Conservation (phyloP, 1,140 invertebrate species). For the Drosophila baimaii region DNA sequence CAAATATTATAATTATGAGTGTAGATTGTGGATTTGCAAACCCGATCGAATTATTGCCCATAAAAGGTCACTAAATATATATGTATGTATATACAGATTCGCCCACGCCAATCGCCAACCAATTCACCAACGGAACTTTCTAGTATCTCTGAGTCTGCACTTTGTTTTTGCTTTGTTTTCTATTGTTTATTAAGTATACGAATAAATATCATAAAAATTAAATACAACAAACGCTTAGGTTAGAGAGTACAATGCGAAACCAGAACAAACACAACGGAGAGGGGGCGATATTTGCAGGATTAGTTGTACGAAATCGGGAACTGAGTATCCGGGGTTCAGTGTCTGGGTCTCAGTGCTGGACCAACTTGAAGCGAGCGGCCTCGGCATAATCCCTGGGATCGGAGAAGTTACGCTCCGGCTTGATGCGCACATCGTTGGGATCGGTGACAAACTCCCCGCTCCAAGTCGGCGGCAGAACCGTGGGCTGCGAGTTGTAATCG, state of each 20-base stretch:
- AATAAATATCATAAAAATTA: slow-evolving; percentile 70
- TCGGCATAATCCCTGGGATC: slow-evolving; percentile 80
- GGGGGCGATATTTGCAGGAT: slow-evolving; percentile 51
- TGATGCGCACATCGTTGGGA: slow-evolving; percentile 81
- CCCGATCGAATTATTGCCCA: slow-evolving; percentile 43
- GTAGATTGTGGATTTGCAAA: slow-evolving; percentile 32
- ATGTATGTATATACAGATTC: slow-evolving; percentile 9
- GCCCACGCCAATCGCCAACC: slow-evolving; percentile 37
- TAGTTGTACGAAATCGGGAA: slow-evolving; percentile 39
- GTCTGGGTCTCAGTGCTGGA: slow-evolving; percentile 48
- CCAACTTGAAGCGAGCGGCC: slow-evolving; percentile 70
- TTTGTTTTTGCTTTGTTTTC: slow-evolving; percentile 29
- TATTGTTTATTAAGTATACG: slow-evolving; percentile 64
- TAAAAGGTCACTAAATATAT: slow-evolving; percentile 45
- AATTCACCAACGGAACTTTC: slow-evolving; percentile 43
- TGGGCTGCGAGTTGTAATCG: slow-evolving; percentile 68
- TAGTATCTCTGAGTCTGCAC: slow-evolving; percentile 20
- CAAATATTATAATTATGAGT: slow-evolving; percentile 28
- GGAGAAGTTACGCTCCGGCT: slow-evolving; percentile 78
- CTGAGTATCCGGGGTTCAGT: no score
- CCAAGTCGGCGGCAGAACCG: slow-evolving; percentile 74
- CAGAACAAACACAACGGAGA: slow-evolving; percentile 39
- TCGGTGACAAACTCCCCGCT: slow-evolving; percentile 79
- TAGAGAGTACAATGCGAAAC: slow-evolving; percentile 63
- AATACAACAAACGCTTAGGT: slow-evolving; percentile 65